Evolutionary conservation across 2,113 vertebrate genomes (phyloP).

Genomic region (Eretmochelys imbricata): DNA sequence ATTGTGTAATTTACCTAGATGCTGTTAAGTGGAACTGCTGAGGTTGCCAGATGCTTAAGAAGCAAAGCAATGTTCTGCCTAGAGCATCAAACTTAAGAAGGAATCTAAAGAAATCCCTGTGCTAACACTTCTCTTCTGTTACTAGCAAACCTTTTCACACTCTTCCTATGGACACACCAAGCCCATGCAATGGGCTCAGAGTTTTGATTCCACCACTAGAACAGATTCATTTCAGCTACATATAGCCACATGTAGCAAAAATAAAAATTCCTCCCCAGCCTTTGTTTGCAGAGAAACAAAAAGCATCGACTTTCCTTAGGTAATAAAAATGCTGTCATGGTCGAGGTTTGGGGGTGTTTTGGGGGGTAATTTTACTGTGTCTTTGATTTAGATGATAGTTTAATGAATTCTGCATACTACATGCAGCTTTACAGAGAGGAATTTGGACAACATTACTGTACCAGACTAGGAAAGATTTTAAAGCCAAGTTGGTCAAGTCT

Average conservation of each 20-base stretch:
- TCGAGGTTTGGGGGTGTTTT: background rate
- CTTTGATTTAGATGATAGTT: background rate
- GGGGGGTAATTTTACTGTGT: background rate
- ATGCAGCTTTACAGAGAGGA: background rate
- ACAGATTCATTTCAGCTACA: accelerated
- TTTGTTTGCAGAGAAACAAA: background rate
- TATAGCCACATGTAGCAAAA: background rate
- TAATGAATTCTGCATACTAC: background rate
- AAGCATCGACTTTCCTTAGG: background rate
- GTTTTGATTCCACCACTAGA: background rate
- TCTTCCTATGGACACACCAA: accelerated
- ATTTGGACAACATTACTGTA: accelerated
- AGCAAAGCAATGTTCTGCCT: accelerated
- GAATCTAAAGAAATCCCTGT: background rate
- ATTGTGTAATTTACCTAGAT: background rate
- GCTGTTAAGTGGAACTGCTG: background rate
- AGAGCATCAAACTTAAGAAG: background rate
- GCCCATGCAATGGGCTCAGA: accelerated
- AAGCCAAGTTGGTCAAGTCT: accelerated
- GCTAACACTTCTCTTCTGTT: background rate
- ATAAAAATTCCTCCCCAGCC: background rate
- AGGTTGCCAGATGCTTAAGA: background rate
- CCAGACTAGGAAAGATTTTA: background rate
- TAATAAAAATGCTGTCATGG: background rate
- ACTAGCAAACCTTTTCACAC: background rate